Evolutionary conservation across 2,888 invertebrate species (phyloP).

Genomic region (Smittia sp.): DNA sequence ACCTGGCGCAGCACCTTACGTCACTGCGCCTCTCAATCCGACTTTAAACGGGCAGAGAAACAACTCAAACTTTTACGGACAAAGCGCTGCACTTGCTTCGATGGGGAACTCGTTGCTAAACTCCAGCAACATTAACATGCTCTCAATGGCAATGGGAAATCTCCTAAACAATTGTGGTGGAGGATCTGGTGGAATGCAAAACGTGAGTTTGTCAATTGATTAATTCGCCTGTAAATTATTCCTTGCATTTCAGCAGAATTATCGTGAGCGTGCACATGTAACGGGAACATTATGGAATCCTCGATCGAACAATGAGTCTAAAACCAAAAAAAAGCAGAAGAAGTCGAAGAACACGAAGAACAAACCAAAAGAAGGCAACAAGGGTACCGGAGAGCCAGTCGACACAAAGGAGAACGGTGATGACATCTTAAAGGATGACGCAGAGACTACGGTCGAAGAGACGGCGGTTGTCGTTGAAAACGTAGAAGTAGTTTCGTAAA

Average conservation of each 20-base stretch:
- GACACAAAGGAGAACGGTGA: neutral
- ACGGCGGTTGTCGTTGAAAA: too few relatives aligned
- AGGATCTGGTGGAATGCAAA: too few relatives aligned
- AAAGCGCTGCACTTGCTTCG: neutral
- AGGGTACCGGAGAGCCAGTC: neutral
- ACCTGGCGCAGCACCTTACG: neutral
- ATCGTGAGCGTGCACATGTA: neutral
- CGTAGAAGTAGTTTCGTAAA: too few relatives aligned
- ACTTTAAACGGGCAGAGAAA: neutral
- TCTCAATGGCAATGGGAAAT: neutral
- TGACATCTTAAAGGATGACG: neutral
- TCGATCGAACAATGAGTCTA: neutral
- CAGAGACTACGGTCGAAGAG: too few relatives aligned
- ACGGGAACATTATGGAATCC: conserved; percentile 7
- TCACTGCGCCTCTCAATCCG: neutral
- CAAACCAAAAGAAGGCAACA: neutral
- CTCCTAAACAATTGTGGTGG: neutral
- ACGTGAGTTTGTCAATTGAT: neutral
- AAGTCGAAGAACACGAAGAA: neutral
- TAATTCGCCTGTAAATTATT: neutral
- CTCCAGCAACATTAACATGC: neutral
- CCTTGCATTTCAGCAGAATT: neutral
- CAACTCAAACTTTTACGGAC: neutral
- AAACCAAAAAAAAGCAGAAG: neutral
- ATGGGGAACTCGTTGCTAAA: neutral